Evolutionary conservation across 2,113 vertebrate species (phyloP).

Genomic region (Gambusia holbrooki): DNA sequence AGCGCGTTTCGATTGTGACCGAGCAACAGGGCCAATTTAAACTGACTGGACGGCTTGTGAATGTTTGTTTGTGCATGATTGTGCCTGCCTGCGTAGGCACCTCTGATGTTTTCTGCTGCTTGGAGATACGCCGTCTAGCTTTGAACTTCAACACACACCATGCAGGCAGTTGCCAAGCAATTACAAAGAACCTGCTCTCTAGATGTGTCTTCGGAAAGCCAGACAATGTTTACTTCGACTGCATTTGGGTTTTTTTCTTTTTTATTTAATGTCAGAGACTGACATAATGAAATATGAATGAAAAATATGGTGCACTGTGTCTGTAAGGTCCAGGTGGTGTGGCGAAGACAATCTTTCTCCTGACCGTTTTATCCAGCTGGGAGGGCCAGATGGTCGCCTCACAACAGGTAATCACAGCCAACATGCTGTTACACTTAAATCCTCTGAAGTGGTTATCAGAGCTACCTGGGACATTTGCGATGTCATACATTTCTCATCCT

Average conservation of each 20-base stretch:
- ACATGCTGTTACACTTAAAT: constrained; percentile 62
- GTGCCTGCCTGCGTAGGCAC: constrained; percentile 51
- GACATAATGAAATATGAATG: constrained; percentile 60
- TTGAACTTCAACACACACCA: constrained; percentile 61
- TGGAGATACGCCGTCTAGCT: constrained; percentile 45
- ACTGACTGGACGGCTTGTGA: constrained; percentile 24
- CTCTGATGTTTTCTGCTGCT: constrained; percentile 51
- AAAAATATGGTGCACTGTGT: constrained; percentile 25
- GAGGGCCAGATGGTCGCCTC: constrained; percentile 74
- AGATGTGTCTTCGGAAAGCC: constrained; percentile 24
- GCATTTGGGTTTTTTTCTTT: background rate
- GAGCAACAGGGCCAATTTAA: constrained; percentile 46
- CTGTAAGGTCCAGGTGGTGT: constrained; percentile 67
- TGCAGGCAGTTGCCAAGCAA: constrained; percentile 61
- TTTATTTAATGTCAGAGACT: constrained; percentile 35
- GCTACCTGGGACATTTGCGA: constrained; percentile 25
- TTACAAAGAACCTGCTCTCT: constrained; percentile 46
- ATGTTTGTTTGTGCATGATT: constrained; percentile 23
- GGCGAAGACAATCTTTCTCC: constrained; percentile 59
- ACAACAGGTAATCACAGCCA: constrained; percentile 74
- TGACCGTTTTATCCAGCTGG: constrained; percentile 63
- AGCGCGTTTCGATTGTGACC: constrained; percentile 40
- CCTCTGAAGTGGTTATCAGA: constrained; percentile 61
- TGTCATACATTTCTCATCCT: background rate
- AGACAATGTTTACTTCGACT: constrained; percentile 14